phyloP scores from a whole-genome alignment of 2,113 vertebrate species.

The Xiphophorus maculatus region DNA sequence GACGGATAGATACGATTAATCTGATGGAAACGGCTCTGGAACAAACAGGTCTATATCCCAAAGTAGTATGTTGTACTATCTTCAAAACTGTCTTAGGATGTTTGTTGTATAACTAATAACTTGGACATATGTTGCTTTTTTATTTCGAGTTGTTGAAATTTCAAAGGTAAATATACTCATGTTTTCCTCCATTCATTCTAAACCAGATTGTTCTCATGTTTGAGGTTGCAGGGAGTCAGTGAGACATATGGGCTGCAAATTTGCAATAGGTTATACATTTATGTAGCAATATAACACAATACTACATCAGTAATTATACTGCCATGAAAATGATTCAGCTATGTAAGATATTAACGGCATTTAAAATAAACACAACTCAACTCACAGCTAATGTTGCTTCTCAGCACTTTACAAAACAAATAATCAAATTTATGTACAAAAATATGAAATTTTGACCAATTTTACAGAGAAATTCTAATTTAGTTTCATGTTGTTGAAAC shows the following conservation, averaged over 20 bases:
- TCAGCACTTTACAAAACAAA: no score
- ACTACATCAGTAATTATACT: neutral
- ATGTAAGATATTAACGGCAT: no score
- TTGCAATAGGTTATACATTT: neutral
- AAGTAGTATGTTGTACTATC: neutral
- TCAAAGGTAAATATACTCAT: neutral
- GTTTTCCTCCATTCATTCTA: neutral
- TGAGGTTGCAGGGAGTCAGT: neutral
- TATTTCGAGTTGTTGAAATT: neutral
- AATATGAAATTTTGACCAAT: no score
- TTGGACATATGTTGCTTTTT: neutral
- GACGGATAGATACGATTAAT: constrained; percentile 4
- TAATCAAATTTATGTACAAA: no score
- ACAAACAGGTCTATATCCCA: neutral
- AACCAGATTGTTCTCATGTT: neutral
- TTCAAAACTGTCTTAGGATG: neutral
- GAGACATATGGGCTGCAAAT: neutral
- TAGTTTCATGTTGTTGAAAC: no score
- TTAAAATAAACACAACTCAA: no score
- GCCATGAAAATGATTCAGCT: no score
- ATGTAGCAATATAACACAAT: neutral
- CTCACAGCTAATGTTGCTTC: no score
- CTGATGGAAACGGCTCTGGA: constrained; percentile 2
- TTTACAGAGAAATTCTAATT: no score
- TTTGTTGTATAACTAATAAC: neutral